phyloP scores from a whole-genome alignment of 1,140 invertebrate species.

The Ceratoteleas bidentatus region DNA sequence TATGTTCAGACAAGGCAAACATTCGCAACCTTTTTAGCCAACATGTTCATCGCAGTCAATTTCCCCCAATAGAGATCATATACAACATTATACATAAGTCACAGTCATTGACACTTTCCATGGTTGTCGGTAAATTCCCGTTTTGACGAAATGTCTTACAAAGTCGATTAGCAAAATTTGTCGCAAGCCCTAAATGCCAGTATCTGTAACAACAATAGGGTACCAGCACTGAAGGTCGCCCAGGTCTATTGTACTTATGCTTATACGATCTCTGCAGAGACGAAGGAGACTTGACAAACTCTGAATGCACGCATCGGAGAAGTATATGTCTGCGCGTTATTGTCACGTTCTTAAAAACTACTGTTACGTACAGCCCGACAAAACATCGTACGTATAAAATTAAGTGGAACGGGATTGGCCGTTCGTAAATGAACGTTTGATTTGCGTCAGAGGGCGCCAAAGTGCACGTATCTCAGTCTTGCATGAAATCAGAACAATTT shows the following conservation, averaged over 20 bases:
- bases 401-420: not conserved
- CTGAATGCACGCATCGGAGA: conserved; percentile 27
- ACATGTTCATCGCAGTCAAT: conserved; percentile 24
- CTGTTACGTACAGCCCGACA: conserved; percentile 14
- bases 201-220: conserved; percentile 14
- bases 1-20: conserved; percentile 2
- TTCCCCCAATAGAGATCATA: conserved; percentile 31
- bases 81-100: conserved; percentile 12
- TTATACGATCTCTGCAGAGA: conserved; percentile 38
- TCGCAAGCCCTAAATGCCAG: conserved; percentile 14
- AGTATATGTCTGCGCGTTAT: conserved; percentile 37
- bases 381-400: conserved; percentile 29
- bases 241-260: conserved; percentile 3
- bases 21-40: conserved; percentile 12
- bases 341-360: conserved; percentile 41
- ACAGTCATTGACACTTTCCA: conserved; percentile 8
- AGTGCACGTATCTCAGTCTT: conserved; percentile 42
- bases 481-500: conserved; percentile 38
- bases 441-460: conserved; percentile 19
- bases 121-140: conserved; percentile 1
- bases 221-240: conserved; percentile 20
- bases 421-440: conserved; percentile 28
- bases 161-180: conserved; percentile 7
- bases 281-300: conserved; percentile 34
- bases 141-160: not conserved